A percentile compares a stretch with the other conserved stretches of the same genome.
Evolutionary conservation across 2,113 vertebrate genomes (phyloP).

Genomic region (Proteles cristata): DNA sequence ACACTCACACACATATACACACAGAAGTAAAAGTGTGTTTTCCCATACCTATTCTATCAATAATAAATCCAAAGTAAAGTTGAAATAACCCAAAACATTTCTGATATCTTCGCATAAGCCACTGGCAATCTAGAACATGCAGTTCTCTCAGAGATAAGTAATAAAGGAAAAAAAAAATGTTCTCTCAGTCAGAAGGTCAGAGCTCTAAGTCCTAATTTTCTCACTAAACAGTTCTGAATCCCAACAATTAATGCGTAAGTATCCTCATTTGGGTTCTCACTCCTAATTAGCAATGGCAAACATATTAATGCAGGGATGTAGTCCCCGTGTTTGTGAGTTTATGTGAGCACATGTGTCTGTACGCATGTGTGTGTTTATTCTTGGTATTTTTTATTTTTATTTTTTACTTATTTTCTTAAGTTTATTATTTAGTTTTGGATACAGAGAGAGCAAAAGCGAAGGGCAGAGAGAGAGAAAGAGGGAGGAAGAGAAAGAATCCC

Average conservation of each 20-base stretch:
- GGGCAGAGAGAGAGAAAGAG: too few relatives aligned
- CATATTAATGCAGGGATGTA: not conserved
- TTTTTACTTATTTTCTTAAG: too few relatives aligned
- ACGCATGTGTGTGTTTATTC: fast-evolving
- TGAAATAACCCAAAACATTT: not conserved
- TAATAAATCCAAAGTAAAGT: not conserved
- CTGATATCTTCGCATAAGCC: not conserved
- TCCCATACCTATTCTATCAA: not conserved
- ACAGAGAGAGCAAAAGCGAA: too few relatives aligned
- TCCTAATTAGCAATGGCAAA: not conserved
- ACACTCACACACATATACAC: not conserved
- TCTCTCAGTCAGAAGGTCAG: not conserved
- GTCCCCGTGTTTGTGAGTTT: not conserved
- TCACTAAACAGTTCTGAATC: not conserved
- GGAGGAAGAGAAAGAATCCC: too few relatives aligned
- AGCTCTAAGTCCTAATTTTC: not conserved
- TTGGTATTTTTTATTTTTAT: not conserved
- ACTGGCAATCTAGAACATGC: not conserved
- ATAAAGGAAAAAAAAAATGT: not conserved
- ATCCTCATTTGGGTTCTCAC: not conserved
- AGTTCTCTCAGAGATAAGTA: not conserved
- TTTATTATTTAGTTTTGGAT: too few relatives aligned
- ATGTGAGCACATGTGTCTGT: not conserved
- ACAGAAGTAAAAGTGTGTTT: not conserved
- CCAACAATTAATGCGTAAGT: not conserved